Conservation (phyloP, 2,113 vertebrate species). For the Tautogolabrus adspersus region DNA sequence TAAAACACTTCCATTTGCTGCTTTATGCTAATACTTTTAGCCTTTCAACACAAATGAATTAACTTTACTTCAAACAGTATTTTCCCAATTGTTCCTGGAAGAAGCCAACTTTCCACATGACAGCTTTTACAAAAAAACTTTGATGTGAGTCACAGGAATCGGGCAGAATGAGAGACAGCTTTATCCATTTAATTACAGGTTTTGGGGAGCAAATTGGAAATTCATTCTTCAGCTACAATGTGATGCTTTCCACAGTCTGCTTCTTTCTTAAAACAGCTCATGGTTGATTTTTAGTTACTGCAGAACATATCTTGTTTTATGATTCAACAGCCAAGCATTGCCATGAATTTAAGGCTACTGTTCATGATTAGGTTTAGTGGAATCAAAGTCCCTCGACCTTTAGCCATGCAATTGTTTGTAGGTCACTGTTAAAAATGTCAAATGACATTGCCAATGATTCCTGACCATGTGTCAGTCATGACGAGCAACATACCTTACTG, state of each 20-base stretch:
- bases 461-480: neutral
- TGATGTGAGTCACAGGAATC: conserved; percentile 19
- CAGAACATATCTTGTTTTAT: neutral
- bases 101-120: conserved; percentile 16
- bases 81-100: neutral
- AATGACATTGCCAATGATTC: no score
- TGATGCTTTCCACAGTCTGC: neutral
- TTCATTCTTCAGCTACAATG: neutral
- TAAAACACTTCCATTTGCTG: no score
- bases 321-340: neutral
- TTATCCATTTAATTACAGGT: neutral
- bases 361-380: neutral
- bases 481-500: neutral
- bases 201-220: neutral
- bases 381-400: neutral
- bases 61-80: neutral
- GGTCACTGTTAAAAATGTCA: no score
- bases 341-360: neutral
- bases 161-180: conserved; percentile 14
- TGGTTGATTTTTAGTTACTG: no score
- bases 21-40: no score
- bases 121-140: neutral
- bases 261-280: neutral
- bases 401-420: neutral
- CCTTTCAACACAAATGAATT: no score